Evolutionary conservation across 2,888 invertebrate genomes (phyloP).

Genomic region (Andrena marginata): DNA sequence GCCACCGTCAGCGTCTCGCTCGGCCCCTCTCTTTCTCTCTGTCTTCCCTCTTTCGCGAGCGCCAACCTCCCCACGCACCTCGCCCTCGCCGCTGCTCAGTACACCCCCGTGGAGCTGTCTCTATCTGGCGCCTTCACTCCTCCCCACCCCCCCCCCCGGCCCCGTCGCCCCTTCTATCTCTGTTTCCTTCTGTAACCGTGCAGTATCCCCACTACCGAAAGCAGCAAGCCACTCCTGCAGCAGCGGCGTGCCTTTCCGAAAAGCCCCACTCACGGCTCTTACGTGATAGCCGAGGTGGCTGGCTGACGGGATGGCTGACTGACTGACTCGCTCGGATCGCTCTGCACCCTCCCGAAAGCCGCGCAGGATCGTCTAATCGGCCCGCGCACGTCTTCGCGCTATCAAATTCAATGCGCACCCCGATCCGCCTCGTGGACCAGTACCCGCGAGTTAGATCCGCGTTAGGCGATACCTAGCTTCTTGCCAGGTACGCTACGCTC

Average conservation of each 20-base stretch:
- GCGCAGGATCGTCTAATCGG: conserved; percentile 69
- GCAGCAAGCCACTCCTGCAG: conserved; percentile 69
- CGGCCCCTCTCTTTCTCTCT: conserved; percentile 9
- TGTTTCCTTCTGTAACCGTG: conserved; percentile 45
- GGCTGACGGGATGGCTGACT: conserved; percentile 63
- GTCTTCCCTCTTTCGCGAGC: neutral
- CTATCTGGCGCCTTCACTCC: conserved; percentile 10
- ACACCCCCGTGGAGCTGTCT: neutral
- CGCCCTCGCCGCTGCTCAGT: neutral
- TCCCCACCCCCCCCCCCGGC: no score
- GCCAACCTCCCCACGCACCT: neutral
- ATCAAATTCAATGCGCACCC: conserved; percentile 32
- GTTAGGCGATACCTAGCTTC: neutral
- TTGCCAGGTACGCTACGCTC: neutral
- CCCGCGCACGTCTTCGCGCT: conserved; percentile 65
- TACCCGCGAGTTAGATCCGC: neutral
- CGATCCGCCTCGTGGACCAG: neutral
- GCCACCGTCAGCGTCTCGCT: conserved; percentile 4
- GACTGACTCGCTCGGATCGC: conserved; percentile 62
- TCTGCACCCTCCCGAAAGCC: conserved; percentile 51
- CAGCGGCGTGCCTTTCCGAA: conserved; percentile 68
- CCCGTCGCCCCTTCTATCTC: conserved; percentile 19
- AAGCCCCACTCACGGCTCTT: conserved; percentile 67
- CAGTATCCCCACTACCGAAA: conserved; percentile 50
- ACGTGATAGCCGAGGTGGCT: conserved; percentile 63